Conservation (phyloP, 2,797 vertebrate species). For the Fringilla coelebs region DNA sequence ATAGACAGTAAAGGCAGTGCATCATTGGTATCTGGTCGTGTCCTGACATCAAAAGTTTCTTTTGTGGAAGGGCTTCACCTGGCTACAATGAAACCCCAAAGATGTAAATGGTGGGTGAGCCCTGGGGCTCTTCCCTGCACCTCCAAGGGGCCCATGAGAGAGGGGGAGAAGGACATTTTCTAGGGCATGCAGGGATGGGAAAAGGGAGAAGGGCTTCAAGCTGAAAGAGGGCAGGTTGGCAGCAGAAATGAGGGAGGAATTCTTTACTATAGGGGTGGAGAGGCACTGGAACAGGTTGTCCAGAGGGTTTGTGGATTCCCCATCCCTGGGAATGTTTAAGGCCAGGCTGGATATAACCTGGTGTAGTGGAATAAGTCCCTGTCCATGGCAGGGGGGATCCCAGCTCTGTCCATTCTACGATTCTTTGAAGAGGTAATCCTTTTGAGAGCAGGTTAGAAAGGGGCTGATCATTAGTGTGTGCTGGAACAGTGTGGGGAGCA, state of each 20-base stretch:
- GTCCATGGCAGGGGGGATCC: rapidly evolving
- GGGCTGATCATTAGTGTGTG: not conserved
- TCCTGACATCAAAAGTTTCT: not conserved
- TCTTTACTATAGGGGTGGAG: too few species aligned
- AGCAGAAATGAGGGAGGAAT: not conserved
- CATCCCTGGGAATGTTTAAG: not conserved
- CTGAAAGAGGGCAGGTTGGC: not conserved
- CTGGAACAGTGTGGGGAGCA: not conserved
- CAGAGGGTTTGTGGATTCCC: not conserved
- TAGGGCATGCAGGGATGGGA: not conserved
- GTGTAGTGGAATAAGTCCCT: not conserved
- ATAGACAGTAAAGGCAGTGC: not conserved
- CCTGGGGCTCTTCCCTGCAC: not conserved
- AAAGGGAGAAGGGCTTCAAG: not conserved
- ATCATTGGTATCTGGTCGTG: not conserved
- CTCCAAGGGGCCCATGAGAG: not conserved
- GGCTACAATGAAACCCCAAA: not conserved
- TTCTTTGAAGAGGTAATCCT: not conserved
- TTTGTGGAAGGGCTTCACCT: not conserved
- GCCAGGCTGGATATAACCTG: not conserved
- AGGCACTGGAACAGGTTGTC: not conserved
- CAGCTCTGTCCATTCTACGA: not conserved
- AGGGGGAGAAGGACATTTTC: not conserved
- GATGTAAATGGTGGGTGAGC: not conserved
- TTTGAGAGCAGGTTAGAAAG: not conserved